Conservation (phyloP, 2,113 vertebrate genomes). For the Corythornis madagascariensis region DNA sequence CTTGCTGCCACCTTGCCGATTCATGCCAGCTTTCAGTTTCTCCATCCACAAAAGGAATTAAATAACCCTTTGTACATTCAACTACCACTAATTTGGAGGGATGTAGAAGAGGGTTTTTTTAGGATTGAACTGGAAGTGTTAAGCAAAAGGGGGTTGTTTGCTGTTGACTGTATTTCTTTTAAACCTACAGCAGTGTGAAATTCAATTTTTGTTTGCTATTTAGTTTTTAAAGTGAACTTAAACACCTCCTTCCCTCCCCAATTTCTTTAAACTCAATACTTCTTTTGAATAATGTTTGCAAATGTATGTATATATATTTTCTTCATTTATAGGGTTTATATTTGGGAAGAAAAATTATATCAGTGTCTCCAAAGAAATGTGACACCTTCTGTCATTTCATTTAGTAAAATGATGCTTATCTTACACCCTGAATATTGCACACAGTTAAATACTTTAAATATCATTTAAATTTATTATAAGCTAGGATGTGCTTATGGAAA, state of each 20-base stretch:
- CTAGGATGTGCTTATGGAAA: constrained; percentile 43
- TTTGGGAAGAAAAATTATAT: constrained; percentile 43
- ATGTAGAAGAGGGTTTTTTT: constrained; percentile 16
- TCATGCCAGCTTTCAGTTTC: not conserved
- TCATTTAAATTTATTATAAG: constrained; percentile 41
- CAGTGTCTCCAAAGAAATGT: constrained; percentile 8
- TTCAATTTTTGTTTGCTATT: constrained; percentile 46
- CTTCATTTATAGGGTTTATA: constrained; percentile 44
- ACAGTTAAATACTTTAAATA: constrained; percentile 44
- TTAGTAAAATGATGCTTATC: constrained; percentile 47
- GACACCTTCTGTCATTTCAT: constrained; percentile 50
- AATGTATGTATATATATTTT: constrained; percentile 41
- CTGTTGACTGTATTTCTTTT: constrained; percentile 29
- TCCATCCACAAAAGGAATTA: constrained; percentile 12
- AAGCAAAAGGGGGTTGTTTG: constrained; percentile 49
- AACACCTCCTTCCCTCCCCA: constrained; percentile 49
- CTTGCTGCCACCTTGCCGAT: not conserved
- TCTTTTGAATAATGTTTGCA: constrained; percentile 48
- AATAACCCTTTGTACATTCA: not conserved
- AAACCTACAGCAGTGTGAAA: constrained; percentile 48
- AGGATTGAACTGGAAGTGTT: constrained; percentile 2
- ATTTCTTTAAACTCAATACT: constrained; percentile 54
- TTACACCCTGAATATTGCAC: constrained; percentile 5
- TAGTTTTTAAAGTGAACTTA: constrained; percentile 57
- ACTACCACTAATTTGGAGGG: not conserved